phyloP scores from a whole-genome alignment of 2,797 vertebrate genomes.

The Dicrostonyx torquatus region DNA sequence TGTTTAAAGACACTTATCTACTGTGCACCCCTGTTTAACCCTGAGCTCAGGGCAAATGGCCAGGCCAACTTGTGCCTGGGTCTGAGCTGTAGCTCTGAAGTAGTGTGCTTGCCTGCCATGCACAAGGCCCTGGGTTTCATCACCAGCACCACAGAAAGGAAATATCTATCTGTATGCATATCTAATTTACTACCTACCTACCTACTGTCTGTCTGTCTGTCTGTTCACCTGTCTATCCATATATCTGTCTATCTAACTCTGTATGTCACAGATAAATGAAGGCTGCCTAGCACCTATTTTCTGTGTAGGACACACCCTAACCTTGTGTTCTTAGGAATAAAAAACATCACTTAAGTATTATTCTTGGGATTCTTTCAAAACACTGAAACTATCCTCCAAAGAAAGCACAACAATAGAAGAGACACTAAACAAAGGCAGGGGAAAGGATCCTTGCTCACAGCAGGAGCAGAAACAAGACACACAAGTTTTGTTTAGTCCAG shows the following conservation, averaged over 20 bases:
- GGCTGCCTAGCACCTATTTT: rapidly evolving
- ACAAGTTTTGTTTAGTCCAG: rapidly evolving
- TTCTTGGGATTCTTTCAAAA: not conserved
- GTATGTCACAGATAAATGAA: not conserved
- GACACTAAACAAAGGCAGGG: not conserved
- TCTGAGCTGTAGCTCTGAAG: not conserved
- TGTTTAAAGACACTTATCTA: not conserved
- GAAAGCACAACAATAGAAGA: not conserved
- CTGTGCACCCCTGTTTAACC: not conserved
- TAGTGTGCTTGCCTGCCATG: not conserved
- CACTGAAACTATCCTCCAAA: not conserved
- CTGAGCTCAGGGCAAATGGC: not conserved
- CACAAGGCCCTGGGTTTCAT: not conserved
- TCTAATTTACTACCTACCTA: too few relatives aligned
- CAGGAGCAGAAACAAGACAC: not conserved
- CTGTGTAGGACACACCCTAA: not conserved
- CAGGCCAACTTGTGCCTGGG: not conserved
- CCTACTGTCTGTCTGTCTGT: not conserved
- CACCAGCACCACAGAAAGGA: not conserved
- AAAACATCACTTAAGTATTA: rapidly evolving
- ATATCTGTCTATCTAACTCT: not conserved
- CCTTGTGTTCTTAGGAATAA: not conserved
- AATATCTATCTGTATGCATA: not conserved
- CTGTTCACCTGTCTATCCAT: not conserved
- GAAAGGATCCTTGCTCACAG: not conserved